Base-by-base conservation (phyloP, 2,113 vertebrate genomes). In the Hydrochoerus hydrochaeris region DNA sequence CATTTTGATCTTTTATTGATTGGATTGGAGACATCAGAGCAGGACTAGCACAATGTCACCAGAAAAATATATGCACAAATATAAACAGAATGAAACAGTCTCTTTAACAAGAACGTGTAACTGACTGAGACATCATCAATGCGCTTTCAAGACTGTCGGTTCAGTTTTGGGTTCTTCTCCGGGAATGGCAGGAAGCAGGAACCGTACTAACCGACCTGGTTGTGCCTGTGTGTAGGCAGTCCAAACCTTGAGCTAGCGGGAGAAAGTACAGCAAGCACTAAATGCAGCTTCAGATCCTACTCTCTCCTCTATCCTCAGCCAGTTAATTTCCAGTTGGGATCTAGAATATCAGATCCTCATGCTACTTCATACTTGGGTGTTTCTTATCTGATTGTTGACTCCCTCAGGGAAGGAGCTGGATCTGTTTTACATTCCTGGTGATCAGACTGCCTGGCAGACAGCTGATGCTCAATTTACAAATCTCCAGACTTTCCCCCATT, bases 51-150 rank as follows among this genome's bases (percentile, higher is more conserved):
- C 65, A 93, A 52, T 58, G 49, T 88, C 85, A 91, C 63, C 17
- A 88, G 77, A 62, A 75, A 95, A 87, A 81, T 65, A 19, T 63
- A 71, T 26, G 5, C 87, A 85, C 63, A 88, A 90, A 58, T 38
- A 19, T 75, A 95, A 85, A 88, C 52, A 44, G 85, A 97, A 95
- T 10, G 65, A 91, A 91, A 75, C 2, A 35, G 62, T 35, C 49
- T 81, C 46, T 84, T 92, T 92, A 94, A 44, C 44, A 94, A 88
- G n/a, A 52, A 28, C 38, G 16, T 22, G 28, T 30, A 83, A 89
- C 41, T 95, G 57, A 71, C 54, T 32, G 41, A 90, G 88, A 80
- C n/a, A 65, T 69, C 30, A 38, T 78, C 32, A 71, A 67, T 80
- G 57, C 16, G 28, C 71, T 82, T 88, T 78, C 52, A 91, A 91